Evolutionary conservation across 2,888 invertebrate species (phyloP).

Genomic region (Oscheius sp.): DNA sequence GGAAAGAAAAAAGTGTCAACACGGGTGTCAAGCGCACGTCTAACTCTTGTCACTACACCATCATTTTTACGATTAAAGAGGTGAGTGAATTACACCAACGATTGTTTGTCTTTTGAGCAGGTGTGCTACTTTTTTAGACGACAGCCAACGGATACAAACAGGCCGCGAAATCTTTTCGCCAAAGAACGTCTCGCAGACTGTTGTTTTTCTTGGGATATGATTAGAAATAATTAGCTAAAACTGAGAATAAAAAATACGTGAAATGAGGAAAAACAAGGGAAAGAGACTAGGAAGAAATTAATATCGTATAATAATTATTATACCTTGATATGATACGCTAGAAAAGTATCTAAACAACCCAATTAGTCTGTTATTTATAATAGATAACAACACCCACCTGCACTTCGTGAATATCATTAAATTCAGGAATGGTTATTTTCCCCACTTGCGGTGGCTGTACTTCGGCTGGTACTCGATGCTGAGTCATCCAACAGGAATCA

Average conservation of each 20-base stretch:
- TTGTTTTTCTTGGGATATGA: too few relatives aligned
- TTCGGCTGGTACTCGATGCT: conserved; percentile 51
- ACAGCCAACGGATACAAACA: conserved; percentile 26
- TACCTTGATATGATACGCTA: too few relatives aligned
- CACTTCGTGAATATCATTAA: conserved; percentile 47
- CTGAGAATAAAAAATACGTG: too few relatives aligned
- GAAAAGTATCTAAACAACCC: background rate
- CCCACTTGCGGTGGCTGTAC: conserved; percentile 58
- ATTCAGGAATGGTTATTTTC: conserved; percentile 54
- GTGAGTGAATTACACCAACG: background rate
- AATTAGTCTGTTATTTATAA: background rate
- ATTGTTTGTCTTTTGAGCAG: conserved; percentile 21
- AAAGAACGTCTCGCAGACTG: background rate
- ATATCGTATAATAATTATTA: too few relatives aligned
- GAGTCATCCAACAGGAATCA: conserved; percentile 60
- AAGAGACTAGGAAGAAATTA: too few relatives aligned
- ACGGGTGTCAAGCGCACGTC: too few relatives aligned
- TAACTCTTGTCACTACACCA: too few relatives aligned
- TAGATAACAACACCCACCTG: conserved; percentile 33
- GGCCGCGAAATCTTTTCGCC: conserved; percentile 19
- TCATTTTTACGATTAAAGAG: too few relatives aligned
- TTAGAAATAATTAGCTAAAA: too few relatives aligned
- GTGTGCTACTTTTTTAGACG: conserved; percentile 16
- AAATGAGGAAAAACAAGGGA: too few relatives aligned
- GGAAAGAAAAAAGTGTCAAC: too few relatives aligned